Conservation (phyloP, 2,113 vertebrate genomes). For the Cryptotis parvus region DNA sequence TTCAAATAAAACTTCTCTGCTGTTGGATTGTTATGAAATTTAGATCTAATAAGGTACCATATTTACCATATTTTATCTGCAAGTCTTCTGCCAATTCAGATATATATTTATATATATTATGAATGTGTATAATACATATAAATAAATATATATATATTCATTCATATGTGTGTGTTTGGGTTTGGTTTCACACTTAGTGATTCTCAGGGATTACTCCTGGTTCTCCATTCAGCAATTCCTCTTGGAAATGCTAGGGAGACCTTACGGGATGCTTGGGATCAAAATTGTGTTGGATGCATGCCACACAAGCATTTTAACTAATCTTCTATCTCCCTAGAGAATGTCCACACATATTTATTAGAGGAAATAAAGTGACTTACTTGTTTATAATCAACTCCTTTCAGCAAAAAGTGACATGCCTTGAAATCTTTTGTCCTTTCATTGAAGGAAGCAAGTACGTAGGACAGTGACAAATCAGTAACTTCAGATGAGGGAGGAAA, state of each 20-base stretch:
- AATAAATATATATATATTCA: no score
- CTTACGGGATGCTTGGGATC: no score
- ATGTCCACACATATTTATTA: neutral
- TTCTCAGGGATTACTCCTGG: no score
- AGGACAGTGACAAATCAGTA: slow-evolving; percentile 16
- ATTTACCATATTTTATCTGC: neutral
- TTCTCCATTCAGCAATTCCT: no score
- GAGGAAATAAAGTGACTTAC: neutral
- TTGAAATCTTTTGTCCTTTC: neutral
- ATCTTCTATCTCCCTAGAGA: no score
- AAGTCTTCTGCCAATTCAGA: neutral
- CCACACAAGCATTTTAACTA: no score
- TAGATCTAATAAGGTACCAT: neutral
- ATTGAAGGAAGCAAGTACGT: slow-evolving; percentile 1
- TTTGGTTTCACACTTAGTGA: no score
- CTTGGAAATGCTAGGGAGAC: no score
- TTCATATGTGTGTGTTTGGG: no score
- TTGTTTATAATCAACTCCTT: neutral
- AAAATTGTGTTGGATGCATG: no score
- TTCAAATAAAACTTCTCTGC: neutral
- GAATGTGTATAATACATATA: no score
- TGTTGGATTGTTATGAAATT: slow-evolving; percentile 2
- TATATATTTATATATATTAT: neutral
- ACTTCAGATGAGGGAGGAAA: neutral
- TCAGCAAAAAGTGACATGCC: slow-evolving; percentile 16